Conservation (phyloP, 2,113 vertebrate species). For the Bubalus kerabau region DNA sequence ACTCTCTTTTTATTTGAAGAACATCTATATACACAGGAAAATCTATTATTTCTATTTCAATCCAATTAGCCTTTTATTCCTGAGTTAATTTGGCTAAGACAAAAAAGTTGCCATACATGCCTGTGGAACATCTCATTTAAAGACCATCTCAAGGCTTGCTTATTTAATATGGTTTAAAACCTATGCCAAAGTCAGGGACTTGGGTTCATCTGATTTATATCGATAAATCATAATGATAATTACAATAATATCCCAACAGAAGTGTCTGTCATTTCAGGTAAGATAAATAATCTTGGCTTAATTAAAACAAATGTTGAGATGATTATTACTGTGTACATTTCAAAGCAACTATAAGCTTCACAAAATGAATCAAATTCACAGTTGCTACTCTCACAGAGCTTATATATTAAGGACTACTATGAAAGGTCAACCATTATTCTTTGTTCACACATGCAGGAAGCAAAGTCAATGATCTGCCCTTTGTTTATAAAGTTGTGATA, state of each 20-base stretch:
- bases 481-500: constrained; percentile 57
- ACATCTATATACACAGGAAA: neutral
- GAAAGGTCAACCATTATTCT: constrained; percentile 58
- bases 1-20: neutral
- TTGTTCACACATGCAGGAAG: neutral
- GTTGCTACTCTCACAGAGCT: constrained; percentile 37
- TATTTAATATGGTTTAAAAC: constrained; percentile 47
- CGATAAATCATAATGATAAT: constrained; percentile 52
- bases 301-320: constrained; percentile 69
- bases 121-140: neutral
- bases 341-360: constrained; percentile 62
- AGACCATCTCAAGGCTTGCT: neutral
- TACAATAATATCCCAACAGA: constrained; percentile 53
- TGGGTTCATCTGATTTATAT: constrained; percentile 34
- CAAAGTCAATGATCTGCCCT: constrained; percentile 29
- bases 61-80: neutral
- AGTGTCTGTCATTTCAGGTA: constrained; percentile 53
- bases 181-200: constrained; percentile 3
- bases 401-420: constrained; percentile 35
- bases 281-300: constrained; percentile 62
- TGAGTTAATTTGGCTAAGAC: neutral
- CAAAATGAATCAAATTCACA: constrained; percentile 63
- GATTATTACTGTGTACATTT: constrained; percentile 68
- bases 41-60: neutral
- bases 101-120: neutral